A percentile compares a stretch with the other conserved stretches of the same genome.
Conservation (phyloP, 1,140 invertebrate species). For the Microplitis mediator region DNA sequence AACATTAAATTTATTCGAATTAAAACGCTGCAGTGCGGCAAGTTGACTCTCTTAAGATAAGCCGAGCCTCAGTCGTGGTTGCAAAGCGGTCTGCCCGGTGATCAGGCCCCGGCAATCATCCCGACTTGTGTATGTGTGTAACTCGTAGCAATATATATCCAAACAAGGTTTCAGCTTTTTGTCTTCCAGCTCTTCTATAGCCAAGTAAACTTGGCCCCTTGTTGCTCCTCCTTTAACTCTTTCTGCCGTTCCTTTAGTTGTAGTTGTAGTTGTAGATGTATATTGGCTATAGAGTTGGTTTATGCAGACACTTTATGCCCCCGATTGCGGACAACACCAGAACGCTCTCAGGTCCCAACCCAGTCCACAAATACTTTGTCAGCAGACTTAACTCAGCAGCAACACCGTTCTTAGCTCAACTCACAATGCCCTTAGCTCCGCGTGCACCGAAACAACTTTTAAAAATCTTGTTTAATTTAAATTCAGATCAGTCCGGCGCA, state of each 20-base stretch:
- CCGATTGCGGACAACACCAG: slow-evolving; percentile 61
- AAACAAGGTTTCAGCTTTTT: no score
- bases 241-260: not conserved
- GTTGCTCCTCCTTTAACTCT: not conserved
- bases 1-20: slow-evolving; percentile 62
- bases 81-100: slow-evolving; percentile 29
- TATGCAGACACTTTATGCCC: slow-evolving; percentile 61
- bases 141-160: not conserved
- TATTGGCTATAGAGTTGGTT: slow-evolving; percentile 40
- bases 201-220: not conserved
- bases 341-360: slow-evolving; percentile 54
- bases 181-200: no score
- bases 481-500: slow-evolving; percentile 37
- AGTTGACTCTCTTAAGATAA: slow-evolving; percentile 50
- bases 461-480: slow-evolving; percentile 51
- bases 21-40: slow-evolving; percentile 52
- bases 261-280: not conserved
- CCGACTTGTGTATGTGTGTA: slow-evolving; percentile 3
- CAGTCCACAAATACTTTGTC: slow-evolving; percentile 42
- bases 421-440: not conserved
- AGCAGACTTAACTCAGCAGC: not conserved
- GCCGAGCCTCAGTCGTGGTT: slow-evolving; percentile 27
- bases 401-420: not conserved
- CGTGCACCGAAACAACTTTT: slow-evolving; percentile 45
- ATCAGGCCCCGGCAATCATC: slow-evolving; percentile 1